Evolutionary conservation across 1,140 invertebrate species (phyloP).

Genomic region (Cydia pomonella): DNA sequence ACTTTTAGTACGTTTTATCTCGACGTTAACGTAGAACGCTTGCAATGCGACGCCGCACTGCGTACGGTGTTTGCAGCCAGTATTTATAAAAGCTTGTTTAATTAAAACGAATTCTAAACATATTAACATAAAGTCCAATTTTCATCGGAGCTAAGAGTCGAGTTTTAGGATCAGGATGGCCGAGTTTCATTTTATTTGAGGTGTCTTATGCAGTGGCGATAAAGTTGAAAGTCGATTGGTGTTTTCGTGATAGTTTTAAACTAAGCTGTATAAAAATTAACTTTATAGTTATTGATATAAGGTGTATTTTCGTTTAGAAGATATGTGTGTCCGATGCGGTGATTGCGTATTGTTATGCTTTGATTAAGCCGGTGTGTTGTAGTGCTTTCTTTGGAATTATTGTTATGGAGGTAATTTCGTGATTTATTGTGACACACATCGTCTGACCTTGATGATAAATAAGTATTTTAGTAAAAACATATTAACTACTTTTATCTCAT

Average conservation of each 20-base stretch:
- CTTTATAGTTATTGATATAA: background rate
- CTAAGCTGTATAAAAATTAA: background rate
- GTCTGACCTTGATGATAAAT: too few relatives aligned
- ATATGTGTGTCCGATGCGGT: background rate
- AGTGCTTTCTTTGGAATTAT: conserved; percentile 8
- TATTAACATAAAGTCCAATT: background rate
- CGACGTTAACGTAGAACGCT: conserved; percentile 1
- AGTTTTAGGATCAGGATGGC: conserved; percentile 1
- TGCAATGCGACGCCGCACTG: conserved; percentile 27
- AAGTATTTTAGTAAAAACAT: too few relatives aligned
- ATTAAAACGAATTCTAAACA: background rate
- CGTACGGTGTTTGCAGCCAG: conserved; percentile 2
- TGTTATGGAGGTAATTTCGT: background rate
- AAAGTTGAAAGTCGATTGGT: conserved; percentile 5
- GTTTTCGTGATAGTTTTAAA: background rate
- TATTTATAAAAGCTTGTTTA: background rate
- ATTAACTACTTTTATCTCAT: too few relatives aligned
- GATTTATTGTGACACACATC: too few relatives aligned
- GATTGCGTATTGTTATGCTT: background rate
- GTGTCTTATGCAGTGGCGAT: background rate
- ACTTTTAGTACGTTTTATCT: background rate
- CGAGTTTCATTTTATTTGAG: background rate
- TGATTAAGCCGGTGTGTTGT: background rate
- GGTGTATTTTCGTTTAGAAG: background rate
- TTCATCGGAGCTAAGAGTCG: background rate